Conservation (phyloP, 2,797 vertebrate genomes). For the Adrianichthys oophorus region DNA sequence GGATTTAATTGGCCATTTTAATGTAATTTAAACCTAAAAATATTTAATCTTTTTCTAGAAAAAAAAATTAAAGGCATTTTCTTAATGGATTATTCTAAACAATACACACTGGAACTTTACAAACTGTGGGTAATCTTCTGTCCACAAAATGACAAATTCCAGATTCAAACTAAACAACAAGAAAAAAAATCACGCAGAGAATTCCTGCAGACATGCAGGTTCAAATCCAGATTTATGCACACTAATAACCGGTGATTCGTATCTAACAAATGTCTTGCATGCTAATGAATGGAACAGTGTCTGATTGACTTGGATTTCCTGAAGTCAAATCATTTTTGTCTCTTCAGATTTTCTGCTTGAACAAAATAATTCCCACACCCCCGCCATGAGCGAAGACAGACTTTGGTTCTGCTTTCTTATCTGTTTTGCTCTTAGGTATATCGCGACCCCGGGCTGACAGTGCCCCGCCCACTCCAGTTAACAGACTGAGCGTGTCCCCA, state of each 20-base stretch:
- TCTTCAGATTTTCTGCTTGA: neutral
- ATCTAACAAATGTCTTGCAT: conserved; percentile 62
- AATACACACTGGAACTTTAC: conserved; percentile 36
- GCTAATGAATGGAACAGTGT: conserved; percentile 41
- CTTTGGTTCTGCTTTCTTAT: conserved; percentile 2
- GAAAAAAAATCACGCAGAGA: conserved; percentile 34
- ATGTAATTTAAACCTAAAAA: neutral
- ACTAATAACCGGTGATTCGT: conserved; percentile 51
- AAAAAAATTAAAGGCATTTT: neutral
- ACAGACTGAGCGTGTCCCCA: conserved; percentile 93
- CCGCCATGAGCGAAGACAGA: neutral
- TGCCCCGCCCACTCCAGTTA: conserved; percentile 92
- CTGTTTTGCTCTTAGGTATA: conserved; percentile 78
- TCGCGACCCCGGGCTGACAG: conserved; percentile 92
- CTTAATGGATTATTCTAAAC: neutral
- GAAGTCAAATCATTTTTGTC: conserved; percentile 2
- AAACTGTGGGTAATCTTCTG: conserved; percentile 27
- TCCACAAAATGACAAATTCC: conserved; percentile 20
- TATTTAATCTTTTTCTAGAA: neutral
- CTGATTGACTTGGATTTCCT: conserved; percentile 43
- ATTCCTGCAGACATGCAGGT: conserved; percentile 16
- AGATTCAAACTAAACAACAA: conserved; percentile 24
- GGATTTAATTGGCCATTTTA: neutral
- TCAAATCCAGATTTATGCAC: conserved; percentile 45
- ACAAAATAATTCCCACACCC: conserved; percentile 16